Evolutionary conservation across 2,797 vertebrate species (phyloP).

Genomic region (Epinephelus coioides): DNA sequence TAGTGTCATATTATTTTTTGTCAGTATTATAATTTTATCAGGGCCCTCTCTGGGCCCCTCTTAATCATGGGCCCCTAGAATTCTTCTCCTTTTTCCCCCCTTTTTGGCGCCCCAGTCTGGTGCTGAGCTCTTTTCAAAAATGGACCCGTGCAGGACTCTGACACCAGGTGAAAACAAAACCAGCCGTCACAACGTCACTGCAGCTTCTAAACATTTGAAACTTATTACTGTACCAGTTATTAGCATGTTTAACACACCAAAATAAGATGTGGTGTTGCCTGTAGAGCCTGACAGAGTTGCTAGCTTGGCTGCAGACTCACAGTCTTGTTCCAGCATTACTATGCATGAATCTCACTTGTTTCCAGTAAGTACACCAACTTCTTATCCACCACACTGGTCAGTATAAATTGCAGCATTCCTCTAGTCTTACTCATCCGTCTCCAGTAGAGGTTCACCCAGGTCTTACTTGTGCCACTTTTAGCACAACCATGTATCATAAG

Average conservation of each 20-base stretch:
- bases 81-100: too few relatives aligned
- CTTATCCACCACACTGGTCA: conserved; percentile 12
- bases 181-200: too few relatives aligned
- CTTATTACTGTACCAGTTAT: not conserved
- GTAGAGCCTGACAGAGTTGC: not conserved
- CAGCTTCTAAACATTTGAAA: not conserved
- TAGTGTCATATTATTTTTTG: too few relatives aligned
- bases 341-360: conserved; percentile 9
- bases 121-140: too few relatives aligned
- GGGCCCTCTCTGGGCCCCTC: too few relatives aligned
- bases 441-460: conserved; percentile 23
- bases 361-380: conserved; percentile 6
- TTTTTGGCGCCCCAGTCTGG: too few relatives aligned
- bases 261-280: not conserved
- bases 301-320: not conserved
- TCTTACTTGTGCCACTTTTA: conserved; percentile 31
- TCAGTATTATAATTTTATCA: too few relatives aligned
- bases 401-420: conserved; percentile 34
- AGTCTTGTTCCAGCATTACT: not conserved
- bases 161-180: too few relatives aligned
- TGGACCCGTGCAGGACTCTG: too few relatives aligned
- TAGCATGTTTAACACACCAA: not conserved
- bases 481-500: conserved; percentile 4
- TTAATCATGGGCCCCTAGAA: too few relatives aligned
- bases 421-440: conserved; percentile 16